Evolutionary conservation across 2,113 vertebrate species (phyloP).

Genomic region (Xenopus borealis): DNA sequence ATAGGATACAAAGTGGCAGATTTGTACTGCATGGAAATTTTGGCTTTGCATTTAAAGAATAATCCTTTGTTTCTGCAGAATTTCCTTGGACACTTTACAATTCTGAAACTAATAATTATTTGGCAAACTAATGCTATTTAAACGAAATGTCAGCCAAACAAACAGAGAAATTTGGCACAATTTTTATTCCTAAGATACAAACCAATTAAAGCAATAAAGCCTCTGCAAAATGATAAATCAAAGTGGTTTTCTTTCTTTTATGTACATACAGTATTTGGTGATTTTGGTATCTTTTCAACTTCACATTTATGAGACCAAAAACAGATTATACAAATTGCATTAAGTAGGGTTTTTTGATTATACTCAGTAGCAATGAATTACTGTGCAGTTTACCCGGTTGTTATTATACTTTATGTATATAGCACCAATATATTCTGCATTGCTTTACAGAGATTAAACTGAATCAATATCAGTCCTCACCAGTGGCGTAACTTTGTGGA

Average conservation of each 20-base stretch:
- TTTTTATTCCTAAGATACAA: slow-evolving; percentile 13
- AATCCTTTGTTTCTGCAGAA: slow-evolving; percentile 30
- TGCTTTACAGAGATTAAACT: no score
- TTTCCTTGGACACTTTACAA: slow-evolving; percentile 34
- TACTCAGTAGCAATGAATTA: no score
- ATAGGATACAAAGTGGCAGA: neutral
- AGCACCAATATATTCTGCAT: no score
- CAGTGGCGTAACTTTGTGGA: no score
- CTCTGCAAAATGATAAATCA: slow-evolving; percentile 18
- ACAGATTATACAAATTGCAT: no score
- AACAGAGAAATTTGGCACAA: slow-evolving; percentile 13
- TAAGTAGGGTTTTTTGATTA: no score
- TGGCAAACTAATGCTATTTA: slow-evolving; percentile 28
- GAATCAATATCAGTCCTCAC: no score
- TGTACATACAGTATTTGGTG: no score
- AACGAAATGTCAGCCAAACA: slow-evolving; percentile 42
- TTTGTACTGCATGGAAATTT: neutral
- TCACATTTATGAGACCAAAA: no score
- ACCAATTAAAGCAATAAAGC: slow-evolving; percentile 35
- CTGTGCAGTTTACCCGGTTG: no score
- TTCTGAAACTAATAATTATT: slow-evolving; percentile 37
- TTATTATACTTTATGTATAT: no score
- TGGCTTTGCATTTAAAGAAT: slow-evolving; percentile 22
- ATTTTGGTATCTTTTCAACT: no score
- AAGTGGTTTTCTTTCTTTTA: neutral